Conservation (phyloP, 2,888 invertebrate species). For the Dryomyza anilis region DNA sequence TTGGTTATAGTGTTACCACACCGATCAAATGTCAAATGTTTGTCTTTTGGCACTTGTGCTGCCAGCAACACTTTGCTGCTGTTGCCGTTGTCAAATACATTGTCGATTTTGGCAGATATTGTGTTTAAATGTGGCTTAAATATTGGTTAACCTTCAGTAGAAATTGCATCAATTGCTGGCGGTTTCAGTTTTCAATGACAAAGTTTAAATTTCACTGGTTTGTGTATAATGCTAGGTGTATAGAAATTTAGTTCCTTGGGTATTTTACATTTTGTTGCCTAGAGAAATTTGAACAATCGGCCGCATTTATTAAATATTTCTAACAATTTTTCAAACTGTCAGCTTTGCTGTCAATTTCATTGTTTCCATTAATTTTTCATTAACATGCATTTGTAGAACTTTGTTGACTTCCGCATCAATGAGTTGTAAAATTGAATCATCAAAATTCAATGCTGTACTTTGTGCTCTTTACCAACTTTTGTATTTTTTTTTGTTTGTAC, state of each 20-base stretch:
- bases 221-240: no score
- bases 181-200: no score
- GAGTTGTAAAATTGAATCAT: conserved; percentile 59
- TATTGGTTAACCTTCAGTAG: conserved; percentile 41
- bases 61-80: neutral
- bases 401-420: conserved; percentile 60
- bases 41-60: conserved; percentile 32
- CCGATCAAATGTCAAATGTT: conserved; percentile 24
- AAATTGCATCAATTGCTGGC: conserved; percentile 32
- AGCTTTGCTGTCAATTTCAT: conserved; percentile 15
- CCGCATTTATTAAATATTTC: no score
- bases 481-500: neutral
- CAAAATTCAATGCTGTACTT: conserved; percentile 23
- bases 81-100: neutral
- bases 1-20: conserved; percentile 14
- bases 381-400: no score
- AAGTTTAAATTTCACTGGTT: no score
- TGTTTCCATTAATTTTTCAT: conserved; percentile 17
- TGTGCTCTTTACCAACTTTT: neutral
- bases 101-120: conserved; percentile 23
- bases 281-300: no score
- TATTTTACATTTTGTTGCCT: no score
- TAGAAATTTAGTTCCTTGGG: no score
- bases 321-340: no score
- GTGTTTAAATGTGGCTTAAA: conserved; percentile 33